Evolutionary conservation across 2,888 invertebrate genomes (phyloP).

Genomic region (Thera obeliscata): DNA sequence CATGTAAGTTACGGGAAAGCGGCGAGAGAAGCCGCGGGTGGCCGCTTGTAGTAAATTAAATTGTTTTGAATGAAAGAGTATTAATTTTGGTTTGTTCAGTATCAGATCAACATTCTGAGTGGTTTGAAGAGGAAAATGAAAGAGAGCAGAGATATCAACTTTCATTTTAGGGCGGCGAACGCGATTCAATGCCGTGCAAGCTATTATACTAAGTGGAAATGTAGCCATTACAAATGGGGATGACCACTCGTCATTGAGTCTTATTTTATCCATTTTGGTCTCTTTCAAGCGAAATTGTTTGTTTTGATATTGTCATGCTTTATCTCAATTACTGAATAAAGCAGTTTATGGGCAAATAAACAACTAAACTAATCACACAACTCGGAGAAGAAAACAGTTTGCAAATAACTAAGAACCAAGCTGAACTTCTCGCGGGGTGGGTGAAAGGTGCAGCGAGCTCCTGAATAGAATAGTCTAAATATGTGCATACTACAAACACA

Average conservation of each 20-base stretch:
- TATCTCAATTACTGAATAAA: background rate
- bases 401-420: conserved; percentile 5
- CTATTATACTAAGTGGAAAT: conserved; percentile 29
- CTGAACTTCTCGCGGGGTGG: conserved; percentile 1
- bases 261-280: conserved; percentile 5
- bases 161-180: conserved; percentile 22
- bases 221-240: conserved; percentile 19
- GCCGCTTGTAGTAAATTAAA: background rate
- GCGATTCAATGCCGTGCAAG: conserved; percentile 20
- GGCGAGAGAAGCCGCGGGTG: no score
- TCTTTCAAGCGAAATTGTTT: conserved; percentile 3
- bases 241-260: conserved; percentile 23
- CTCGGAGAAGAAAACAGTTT: conserved; percentile 10
- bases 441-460: conserved; percentile 11
- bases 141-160: conserved; percentile 25
- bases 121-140: conserved; percentile 22
- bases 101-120: conserved; percentile 19
- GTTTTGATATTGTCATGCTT: conserved; percentile 4
- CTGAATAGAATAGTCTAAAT: conserved; percentile 22
- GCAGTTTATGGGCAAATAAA: background rate
- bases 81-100: conserved; percentile 23
- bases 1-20: no score
- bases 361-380: background rate
- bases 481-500: conserved; percentile 28
- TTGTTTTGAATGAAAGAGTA: conserved; percentile 14